Conservation (phyloP, 2,888 invertebrate species). For the Sesia bembeciformis region DNA sequence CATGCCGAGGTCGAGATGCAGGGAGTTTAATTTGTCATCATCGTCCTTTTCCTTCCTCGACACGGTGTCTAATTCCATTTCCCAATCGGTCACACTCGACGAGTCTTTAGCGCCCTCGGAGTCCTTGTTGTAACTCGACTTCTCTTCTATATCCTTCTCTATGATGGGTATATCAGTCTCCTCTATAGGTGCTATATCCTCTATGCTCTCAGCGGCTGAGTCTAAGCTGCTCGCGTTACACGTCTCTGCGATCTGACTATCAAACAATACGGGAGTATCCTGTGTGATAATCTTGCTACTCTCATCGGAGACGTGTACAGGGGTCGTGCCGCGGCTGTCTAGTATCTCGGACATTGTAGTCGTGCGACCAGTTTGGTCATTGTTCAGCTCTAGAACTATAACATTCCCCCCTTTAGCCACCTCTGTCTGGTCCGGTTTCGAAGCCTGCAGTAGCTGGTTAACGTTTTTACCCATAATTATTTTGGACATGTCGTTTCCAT, state of each 20-base stretch:
- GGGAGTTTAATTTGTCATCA: slow-evolving; percentile 59
- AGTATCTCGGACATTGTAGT: slow-evolving; percentile 66
- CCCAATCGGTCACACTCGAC: slow-evolving; percentile 73
- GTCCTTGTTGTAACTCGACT: slow-evolving; percentile 39
- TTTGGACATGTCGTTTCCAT: slow-evolving; percentile 64
- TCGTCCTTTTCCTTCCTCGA: slow-evolving; percentile 56
- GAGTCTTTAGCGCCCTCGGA: slow-evolving; percentile 47
- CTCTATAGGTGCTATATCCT: slow-evolving; percentile 43
- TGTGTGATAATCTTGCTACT: slow-evolving; percentile 57
- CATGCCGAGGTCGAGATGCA: slow-evolving; percentile 66
- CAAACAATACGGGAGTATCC: slow-evolving; percentile 73
- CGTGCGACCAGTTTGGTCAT: slow-evolving; percentile 57
- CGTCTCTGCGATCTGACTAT: slow-evolving; percentile 47
- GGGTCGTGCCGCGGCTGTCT: slow-evolving; percentile 38
- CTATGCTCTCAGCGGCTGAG: slow-evolving; percentile 52
- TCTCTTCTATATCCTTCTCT: slow-evolving; percentile 30
- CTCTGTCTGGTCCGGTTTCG: slow-evolving; percentile 48
- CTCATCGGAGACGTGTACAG: slow-evolving; percentile 26
- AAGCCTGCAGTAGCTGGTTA: slow-evolving; percentile 51
- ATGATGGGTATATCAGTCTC: slow-evolving; percentile 34
- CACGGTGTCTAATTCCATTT: slow-evolving; percentile 75
- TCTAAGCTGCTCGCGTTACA: slow-evolving; percentile 61
- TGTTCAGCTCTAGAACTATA: slow-evolving; percentile 63
- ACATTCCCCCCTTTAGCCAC: slow-evolving; percentile 56
- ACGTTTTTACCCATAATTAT: slow-evolving; percentile 70